Conservation (phyloP, 1,140 invertebrate genomes). For the Paraescarpia echinospica region DNA sequence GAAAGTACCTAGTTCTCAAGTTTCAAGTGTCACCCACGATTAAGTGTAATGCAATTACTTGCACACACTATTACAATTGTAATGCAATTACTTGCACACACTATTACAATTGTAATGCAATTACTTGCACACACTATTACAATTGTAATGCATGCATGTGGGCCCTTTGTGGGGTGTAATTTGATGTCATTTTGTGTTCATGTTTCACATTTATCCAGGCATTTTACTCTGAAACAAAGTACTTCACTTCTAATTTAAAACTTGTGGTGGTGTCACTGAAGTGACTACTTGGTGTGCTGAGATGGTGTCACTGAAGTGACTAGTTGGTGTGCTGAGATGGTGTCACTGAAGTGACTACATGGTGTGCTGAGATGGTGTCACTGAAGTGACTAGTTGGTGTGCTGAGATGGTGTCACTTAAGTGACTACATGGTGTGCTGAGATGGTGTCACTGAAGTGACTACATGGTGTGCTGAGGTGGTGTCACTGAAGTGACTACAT, state of each 20-base stretch:
- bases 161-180: not conserved
- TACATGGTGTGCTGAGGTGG: not conserved
- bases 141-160: not conserved
- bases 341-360: not conserved
- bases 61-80: not conserved
- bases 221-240: no score
- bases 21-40: not conserved
- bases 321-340: not conserved
- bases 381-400: not conserved
- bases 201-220: not conserved
- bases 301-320: not conserved
- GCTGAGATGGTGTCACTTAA: not conserved
- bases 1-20: not conserved
- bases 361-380: not conserved
- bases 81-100: not conserved
- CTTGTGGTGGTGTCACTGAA: not conserved
- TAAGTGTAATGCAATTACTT: not conserved
- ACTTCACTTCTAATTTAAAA: no score
- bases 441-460: not conserved
- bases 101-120: not conserved
- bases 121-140: not conserved
- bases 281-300: not conserved
- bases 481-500: not conserved
- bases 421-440: not conserved
- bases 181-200: not conserved